Conservation (phyloP, 2,797 vertebrate genomes). For the Pangasius sanitwongsei region DNA sequence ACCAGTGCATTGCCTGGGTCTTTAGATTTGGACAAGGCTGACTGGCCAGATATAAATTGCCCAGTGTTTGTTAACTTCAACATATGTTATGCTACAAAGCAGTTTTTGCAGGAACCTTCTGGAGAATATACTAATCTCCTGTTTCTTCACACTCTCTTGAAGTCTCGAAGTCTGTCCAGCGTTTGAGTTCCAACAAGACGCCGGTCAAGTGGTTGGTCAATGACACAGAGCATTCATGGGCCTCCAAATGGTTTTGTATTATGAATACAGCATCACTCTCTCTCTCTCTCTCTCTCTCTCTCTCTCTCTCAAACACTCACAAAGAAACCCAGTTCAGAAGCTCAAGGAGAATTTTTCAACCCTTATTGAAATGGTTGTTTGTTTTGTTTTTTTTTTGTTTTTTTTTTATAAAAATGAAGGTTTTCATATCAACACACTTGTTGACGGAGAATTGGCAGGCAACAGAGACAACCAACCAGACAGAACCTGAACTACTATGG, state of each 20-base stretch:
- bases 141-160: slow-evolving; percentile 9
- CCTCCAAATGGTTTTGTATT: slow-evolving; percentile 1
- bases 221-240: not conserved
- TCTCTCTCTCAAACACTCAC: not conserved
- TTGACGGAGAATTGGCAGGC: not conserved
- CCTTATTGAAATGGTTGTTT: not conserved
- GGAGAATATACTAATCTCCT: slow-evolving; percentile 5
- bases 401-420: not conserved
- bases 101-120: not conserved
- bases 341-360: slow-evolving; percentile 12
- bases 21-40: slow-evolving; percentile 35
- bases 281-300: slow-evolving; percentile 10
- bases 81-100: slow-evolving; percentile 31
- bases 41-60: slow-evolving; percentile 22
- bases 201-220: not conserved
- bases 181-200: not conserved
- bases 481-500: not conserved
- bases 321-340: not conserved
- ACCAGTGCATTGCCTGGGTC: slow-evolving; percentile 23
- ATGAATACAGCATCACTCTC: not conserved
- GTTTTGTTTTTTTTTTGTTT: not conserved
- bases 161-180: not conserved
- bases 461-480: not conserved
- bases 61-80: slow-evolving; percentile 24
- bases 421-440: not conserved